Base-by-base conservation (phyloP, 2,888 invertebrate species). In the Gari tellinella region DNA sequence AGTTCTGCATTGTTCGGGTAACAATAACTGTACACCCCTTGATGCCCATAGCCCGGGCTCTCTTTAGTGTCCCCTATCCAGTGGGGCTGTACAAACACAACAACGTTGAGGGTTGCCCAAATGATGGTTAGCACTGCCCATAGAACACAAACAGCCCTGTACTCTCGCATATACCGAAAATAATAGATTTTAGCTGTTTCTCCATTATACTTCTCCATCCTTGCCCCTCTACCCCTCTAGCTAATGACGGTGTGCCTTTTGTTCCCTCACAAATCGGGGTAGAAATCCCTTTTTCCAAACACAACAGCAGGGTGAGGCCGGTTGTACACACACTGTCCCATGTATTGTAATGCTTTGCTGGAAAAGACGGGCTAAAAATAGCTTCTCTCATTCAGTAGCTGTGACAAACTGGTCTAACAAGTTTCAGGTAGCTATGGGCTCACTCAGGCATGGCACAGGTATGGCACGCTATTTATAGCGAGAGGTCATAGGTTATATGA, bases 81-180 rank as follows among this genome's bases (percentile, higher is more conserved):
- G 60, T 92, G 91, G 46, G 98, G 98, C 80, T 98, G 98, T 70
- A 99, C 95, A 92, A 99, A 97, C 3, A 98, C 96, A 37, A 99
- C 97, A 84, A 97, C 95, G 89, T 96, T 96, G 90, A 99, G 97
- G 89, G 99, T 97, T 80, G 97, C 97, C 93, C 97, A 98, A 93
- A 98, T 98, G 91, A 99, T 96, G 83, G 98, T 97, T 92, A 99
- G 97, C 90, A 99, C 96, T 75, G 96, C 98, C 99, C 99, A 99
- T 84, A 99, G 94, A 69, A 99, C 98, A 62, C 97, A 98, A 80
- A 99, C 97, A 60, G 98, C 98, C 74, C 92, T 87, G 78, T 93
- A 92, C 83, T 93, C 92, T 43, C 92, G 80, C 69, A 91, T 89
- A 82, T 93, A 93, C 37, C 89, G 86, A 74, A 86, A 86, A 82